Evolutionary conservation across 2,888 invertebrate genomes (phyloP).

Genomic region (Ethmia dodecea): DNA sequence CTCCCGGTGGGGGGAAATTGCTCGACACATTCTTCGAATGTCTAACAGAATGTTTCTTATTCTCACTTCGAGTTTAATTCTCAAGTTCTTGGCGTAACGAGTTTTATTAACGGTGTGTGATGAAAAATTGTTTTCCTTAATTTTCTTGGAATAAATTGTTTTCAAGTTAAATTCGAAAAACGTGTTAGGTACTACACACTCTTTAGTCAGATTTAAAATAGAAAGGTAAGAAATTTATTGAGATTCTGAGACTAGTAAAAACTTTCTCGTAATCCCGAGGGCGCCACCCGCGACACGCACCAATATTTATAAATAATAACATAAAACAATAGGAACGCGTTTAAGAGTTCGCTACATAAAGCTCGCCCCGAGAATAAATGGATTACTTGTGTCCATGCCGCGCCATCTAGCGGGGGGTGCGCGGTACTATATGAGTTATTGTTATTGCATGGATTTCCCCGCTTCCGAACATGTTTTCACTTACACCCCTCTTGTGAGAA

Average conservation of each 20-base stretch:
- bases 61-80: slow-evolving; percentile 22
- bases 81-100: not conserved
- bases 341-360: slow-evolving; percentile 72
- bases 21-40: slow-evolving; percentile 57
- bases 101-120: too few relatives aligned
- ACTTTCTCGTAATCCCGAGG: slow-evolving; percentile 41
- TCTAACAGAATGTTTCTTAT: slow-evolving; percentile 46
- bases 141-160: too few relatives aligned
- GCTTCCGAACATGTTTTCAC: slow-evolving; percentile 69
- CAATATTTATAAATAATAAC: slow-evolving; percentile 70
- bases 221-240: too few relatives aligned
- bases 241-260: too few relatives aligned
- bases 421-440: slow-evolving; percentile 67
- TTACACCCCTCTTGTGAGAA: slow-evolving; percentile 67
- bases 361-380: slow-evolving; percentile 75
- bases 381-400: slow-evolving; percentile 72
- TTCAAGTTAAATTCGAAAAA: too few relatives aligned
- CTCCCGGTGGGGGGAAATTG: slow-evolving; percentile 30
- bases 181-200: too few relatives aligned
- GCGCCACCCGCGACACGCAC: slow-evolving; percentile 40
- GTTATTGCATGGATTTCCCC: slow-evolving; percentile 71
- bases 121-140: too few relatives aligned
- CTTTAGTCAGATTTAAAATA: slow-evolving; percentile 4
- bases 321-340: slow-evolving; percentile 66
- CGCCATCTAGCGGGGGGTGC: slow-evolving; percentile 73